phyloP scores from a whole-genome alignment of 2,797 vertebrate genomes.

The Pseudopleuronectes americanus region DNA sequence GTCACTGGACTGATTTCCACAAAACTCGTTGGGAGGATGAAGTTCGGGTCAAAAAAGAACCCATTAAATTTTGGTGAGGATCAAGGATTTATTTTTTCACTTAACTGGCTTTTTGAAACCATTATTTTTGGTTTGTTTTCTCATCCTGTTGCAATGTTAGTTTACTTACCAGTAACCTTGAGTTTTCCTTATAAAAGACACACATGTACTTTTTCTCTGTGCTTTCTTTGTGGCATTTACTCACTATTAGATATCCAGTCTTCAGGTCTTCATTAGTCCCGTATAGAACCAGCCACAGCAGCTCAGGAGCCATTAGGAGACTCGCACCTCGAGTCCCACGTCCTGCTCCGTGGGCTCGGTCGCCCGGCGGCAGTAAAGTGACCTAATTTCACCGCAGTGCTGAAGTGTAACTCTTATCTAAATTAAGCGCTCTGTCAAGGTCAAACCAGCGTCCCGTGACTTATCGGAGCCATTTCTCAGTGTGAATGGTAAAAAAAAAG shows the following conservation, averaged over 20 bases:
- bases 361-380: conserved; percentile 47
- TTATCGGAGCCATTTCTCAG: conserved; percentile 60
- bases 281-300: conserved; percentile 3
- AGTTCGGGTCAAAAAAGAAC: too few relatives aligned
- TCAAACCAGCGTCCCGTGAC: conserved; percentile 55
- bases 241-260: conserved; percentile 23
- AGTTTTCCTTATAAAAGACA: not conserved
- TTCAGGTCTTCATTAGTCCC: conserved; percentile 13
- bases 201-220: not conserved
- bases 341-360: conserved; percentile 36
- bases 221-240: conserved; percentile 33
- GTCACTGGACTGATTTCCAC: too few relatives aligned
- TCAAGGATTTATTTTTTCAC: too few relatives aligned
- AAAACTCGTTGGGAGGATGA: too few relatives aligned
- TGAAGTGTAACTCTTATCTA: conserved; percentile 64
- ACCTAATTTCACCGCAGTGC: conserved; percentile 65
- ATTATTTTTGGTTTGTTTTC: too few relatives aligned
- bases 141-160: not conserved
- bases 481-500: conserved; percentile 57
- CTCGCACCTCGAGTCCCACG: conserved; percentile 23
- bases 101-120: too few relatives aligned
- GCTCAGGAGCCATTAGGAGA: conserved; percentile 20
- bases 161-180: not conserved
- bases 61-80: too few relatives aligned
- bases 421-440: conserved; percentile 74